These are phyloP conservation scores for Neuroscelio doddi DNA, from an alignment of 2,888 invertebrate genomes.

Conservation along the genomic window DNA sequence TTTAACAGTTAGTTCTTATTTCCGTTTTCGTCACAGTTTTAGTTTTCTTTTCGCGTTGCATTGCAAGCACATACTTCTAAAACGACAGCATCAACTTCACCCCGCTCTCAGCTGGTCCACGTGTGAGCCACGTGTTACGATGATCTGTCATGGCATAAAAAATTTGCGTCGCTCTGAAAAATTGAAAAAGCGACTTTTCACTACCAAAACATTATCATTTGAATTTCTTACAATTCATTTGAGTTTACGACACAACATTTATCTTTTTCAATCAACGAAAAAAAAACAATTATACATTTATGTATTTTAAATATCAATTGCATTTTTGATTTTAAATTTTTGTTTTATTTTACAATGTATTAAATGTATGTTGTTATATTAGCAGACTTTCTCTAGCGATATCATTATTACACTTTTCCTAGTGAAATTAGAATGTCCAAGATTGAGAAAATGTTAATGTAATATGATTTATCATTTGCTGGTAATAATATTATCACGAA, in stretches of 20 bases:
- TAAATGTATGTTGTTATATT: too few relatives aligned
- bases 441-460: background rate
- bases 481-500: background rate
- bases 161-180: background rate
- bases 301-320: too few relatives aligned
- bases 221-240: too few relatives aligned
- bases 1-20: background rate
- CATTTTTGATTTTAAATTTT: background rate
- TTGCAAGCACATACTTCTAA: slow-evolving; percentile 8
- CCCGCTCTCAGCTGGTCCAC: slow-evolving; percentile 1
- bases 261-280: too few relatives aligned
- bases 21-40: background rate
- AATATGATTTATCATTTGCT: background rate
- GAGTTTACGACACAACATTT: too few relatives aligned
- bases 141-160: background rate
- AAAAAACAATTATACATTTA: too few relatives aligned
- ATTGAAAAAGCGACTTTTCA: background rate
- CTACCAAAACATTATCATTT: background rate
- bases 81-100: slow-evolving; percentile 1
- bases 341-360: background rate
- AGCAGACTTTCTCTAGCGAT: too few relatives aligned
- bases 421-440: too few relatives aligned
- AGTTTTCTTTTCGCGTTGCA: slow-evolving; percentile 5
- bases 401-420: too few relatives aligned
- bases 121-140: slow-evolving; percentile 11